Base-by-base conservation (phyloP, 1,140 invertebrate species). In the Theocolax elegans region DNA sequence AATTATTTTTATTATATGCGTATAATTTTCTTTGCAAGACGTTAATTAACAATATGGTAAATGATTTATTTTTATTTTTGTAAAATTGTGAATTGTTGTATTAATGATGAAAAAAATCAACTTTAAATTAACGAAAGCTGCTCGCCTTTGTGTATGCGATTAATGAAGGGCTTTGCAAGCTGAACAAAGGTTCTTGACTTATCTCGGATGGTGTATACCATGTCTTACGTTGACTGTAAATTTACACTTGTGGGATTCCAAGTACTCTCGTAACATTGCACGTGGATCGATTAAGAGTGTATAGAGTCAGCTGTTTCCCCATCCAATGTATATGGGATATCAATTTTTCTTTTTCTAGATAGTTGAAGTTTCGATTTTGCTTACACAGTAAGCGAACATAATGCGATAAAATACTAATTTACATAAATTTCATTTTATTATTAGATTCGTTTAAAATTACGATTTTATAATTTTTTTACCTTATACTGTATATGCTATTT, bases 51-150 rank as follows among this genome's bases (percentile, higher is more conserved):
- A 51, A 13, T 51, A 12, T 51, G n/a, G n/a, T 10, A 35, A 35
- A 51, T 12, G 27, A 15, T 51, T 10, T 13, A 9, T 51, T 51
- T 9, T 51, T 51, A 23, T 51, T 51, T 7, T 15, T 51, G 25
- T 1, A 27, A 12, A 51, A 25, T 51, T 1, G n/a, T 3, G n/a
- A 25, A 29, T 25, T 19, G 31, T 3, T 27, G 40, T 42, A 60
- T 15, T 12, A 27, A 1, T 10, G 29, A 1, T 27, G n/a, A 60
- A 4, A 1, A 7, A 35, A n/a, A 42, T 54, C n/a, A n/a, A 19
- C 12, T 65, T 54, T 54, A 27, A 51, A 54, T 40, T 53, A 3
- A 35, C 38, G 29, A 35, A 48, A 35, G 13, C 19, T 63, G 8
- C n/a, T 49, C 19, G 38, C 38, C 8, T 51, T 51, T 35, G 17